phyloP scores from a whole-genome alignment of 1,140 invertebrate species.

The Subanguina moxae region DNA sequence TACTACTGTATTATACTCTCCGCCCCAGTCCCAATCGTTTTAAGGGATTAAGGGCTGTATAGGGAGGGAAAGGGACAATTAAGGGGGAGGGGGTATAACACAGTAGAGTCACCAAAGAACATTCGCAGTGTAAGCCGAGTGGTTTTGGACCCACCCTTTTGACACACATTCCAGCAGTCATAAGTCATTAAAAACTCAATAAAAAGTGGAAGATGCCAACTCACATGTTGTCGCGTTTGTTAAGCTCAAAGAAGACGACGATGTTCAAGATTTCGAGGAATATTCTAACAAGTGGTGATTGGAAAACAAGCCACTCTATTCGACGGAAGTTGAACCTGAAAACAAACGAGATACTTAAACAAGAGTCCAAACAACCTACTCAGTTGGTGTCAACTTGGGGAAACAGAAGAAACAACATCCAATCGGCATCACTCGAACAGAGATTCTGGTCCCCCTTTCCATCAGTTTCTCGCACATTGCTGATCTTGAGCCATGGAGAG shows the following conservation, averaged over 20 bases:
- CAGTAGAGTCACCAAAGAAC: no score
- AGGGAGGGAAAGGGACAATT: no score
- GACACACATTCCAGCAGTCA: no score
- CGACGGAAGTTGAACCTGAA: constrained; percentile 45
- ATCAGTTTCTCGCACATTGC: constrained; percentile 42
- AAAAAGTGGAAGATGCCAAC: neutral
- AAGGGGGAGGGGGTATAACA: no score
- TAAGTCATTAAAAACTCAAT: no score
- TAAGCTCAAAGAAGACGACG: constrained; percentile 51
- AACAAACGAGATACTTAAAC: constrained; percentile 2
- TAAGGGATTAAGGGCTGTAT: no score
- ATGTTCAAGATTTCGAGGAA: constrained; percentile 50
- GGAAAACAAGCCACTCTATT: constrained; percentile 55
- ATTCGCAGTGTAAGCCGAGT: no score
- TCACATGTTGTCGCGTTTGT: constrained; percentile 12
- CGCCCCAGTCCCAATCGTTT: no score
- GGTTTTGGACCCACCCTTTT: no score
- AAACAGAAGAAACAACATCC: constrained; percentile 45
- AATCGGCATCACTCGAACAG: constrained; percentile 34
- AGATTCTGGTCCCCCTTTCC: constrained; percentile 24
- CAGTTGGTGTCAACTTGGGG: constrained; percentile 46
- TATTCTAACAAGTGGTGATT: constrained; percentile 49
- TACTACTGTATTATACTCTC: no score
- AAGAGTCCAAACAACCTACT: constrained; percentile 27
- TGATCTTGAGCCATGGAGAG: constrained; percentile 35